These are phyloP conservation scores for Benthosema pterotum DNA, from an alignment of 2,797 vertebrate species.

Conservation along the genomic window DNA sequence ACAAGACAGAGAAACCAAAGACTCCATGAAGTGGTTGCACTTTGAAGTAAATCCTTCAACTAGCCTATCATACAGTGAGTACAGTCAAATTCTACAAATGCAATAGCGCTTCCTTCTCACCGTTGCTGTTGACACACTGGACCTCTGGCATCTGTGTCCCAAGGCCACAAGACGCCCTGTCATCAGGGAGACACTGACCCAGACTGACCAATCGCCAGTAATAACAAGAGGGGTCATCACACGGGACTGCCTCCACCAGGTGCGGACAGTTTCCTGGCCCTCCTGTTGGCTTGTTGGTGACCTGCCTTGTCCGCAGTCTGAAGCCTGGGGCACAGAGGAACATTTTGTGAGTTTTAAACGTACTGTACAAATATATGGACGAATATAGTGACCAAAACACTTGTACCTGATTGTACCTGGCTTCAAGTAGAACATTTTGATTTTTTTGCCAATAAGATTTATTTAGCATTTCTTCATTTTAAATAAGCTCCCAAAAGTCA, in stretches of 20 bases:
- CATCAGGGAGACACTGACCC: constrained; percentile 86
- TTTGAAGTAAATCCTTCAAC: no score
- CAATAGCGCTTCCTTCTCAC: constrained; percentile 72
- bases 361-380: no score
- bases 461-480: no score
- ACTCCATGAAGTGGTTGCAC: no score
- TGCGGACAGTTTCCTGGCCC: constrained; percentile 90
- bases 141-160: constrained; percentile 85
- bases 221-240: constrained; percentile 93
- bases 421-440: no score
- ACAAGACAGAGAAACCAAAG: background rate
- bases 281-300: constrained; percentile 88
- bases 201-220: constrained; percentile 85
- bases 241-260: constrained; percentile 92
- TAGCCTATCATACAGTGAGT: no score
- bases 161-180: constrained; percentile 84
- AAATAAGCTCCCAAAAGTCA: no score
- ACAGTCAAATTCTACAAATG: no score
- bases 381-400: no score
- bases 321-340: constrained; percentile 80
- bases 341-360: no score
- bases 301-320: constrained; percentile 88
- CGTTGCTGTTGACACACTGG: constrained; percentile 87
- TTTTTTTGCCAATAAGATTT: no score
- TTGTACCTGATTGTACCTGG: no score